phyloP scores from a whole-genome alignment of 1,140 invertebrate species.

The Drosophila sulfurigaster region DNA sequence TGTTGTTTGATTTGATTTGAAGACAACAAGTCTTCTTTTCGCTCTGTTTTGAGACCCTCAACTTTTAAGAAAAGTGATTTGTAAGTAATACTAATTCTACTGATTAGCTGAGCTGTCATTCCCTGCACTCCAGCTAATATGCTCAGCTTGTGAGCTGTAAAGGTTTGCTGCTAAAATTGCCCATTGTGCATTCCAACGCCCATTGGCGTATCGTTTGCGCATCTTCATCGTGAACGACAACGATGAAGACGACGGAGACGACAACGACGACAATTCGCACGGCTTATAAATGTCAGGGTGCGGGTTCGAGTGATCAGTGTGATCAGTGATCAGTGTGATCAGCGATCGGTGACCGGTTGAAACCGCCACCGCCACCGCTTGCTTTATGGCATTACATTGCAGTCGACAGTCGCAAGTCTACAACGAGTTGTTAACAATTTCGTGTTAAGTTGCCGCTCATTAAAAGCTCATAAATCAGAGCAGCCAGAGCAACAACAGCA shows the following conservation, averaged over 20 bases:
- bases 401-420: conserved; percentile 16
- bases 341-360: conserved; percentile 44
- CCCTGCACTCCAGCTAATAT: not conserved
- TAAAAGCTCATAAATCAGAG: conserved; percentile 82
- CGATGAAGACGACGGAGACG: not conserved
- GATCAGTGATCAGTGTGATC: conserved; percentile 20
- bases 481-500: conserved; percentile 25
- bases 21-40: too few relatives aligned
- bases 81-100: too few relatives aligned
- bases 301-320: conserved; percentile 42
- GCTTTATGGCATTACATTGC: conserved; percentile 44
- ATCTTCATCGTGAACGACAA: conserved; percentile 51
- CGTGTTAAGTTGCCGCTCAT: conserved; percentile 81
- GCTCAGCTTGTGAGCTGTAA: conserved; percentile 13
- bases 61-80: too few relatives aligned
- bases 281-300: conserved; percentile 72
- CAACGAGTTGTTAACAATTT: conserved; percentile 74
- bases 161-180: conserved; percentile 1
- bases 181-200: conserved; percentile 51
- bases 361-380: conserved; percentile 26
- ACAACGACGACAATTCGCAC: conserved; percentile 61
- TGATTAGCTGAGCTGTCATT: too few relatives aligned
- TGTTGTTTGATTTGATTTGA: too few relatives aligned
- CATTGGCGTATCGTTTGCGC: conserved; percentile 73
- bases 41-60: too few relatives aligned